These are phyloP conservation scores for Brachyopa scutellaris DNA, from an alignment of 2,888 invertebrate species.

Conservation along the genomic window DNA sequence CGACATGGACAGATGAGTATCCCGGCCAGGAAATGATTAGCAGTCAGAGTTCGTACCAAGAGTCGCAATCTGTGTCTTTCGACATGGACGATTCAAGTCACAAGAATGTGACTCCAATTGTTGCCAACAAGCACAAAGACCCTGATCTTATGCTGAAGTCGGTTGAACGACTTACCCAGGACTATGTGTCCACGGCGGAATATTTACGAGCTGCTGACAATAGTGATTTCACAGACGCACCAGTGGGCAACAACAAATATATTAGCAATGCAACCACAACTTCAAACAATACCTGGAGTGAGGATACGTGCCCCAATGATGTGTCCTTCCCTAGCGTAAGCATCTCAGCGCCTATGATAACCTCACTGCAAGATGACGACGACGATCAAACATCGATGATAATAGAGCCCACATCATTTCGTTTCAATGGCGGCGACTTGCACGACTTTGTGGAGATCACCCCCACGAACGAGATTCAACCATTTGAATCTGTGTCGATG, in stretches of 20 bases:
- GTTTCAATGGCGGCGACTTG: constrained; percentile 69
- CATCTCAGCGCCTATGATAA: constrained; percentile 87
- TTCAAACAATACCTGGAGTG: constrained; percentile 89
- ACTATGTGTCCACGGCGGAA: constrained; percentile 86
- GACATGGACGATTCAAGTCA: constrained; percentile 82
- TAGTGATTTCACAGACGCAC: constrained; percentile 61
- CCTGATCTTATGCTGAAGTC: constrained; percentile 88
- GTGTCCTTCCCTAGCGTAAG: constrained; percentile 92
- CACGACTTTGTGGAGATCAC: constrained; percentile 78
- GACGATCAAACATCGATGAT: constrained; percentile 73
- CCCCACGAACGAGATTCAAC: constrained; percentile 78
- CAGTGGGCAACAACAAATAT: constrained; percentile 32
- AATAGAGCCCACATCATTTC: constrained; percentile 49
- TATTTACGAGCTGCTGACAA: constrained; percentile 82
- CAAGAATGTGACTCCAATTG: constrained; percentile 25
- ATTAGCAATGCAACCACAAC: constrained; percentile 77
- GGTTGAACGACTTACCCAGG: constrained; percentile 85
- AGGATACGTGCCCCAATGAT: constrained; percentile 90
- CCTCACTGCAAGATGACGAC: constrained; percentile 86
- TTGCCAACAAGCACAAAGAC: constrained; percentile 83
- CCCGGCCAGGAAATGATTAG: constrained; percentile 56
- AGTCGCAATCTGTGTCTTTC: constrained; percentile 75
- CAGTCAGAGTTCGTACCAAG: constrained; percentile 63
- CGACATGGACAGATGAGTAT: constrained; percentile 63
- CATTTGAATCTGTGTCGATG: constrained; percentile 63